A percentile compares a stretch with the other conserved stretches of the same genome.
Evolutionary conservation across 1,140 invertebrate species (phyloP).

Genomic region (Bacillus rossius): DNA sequence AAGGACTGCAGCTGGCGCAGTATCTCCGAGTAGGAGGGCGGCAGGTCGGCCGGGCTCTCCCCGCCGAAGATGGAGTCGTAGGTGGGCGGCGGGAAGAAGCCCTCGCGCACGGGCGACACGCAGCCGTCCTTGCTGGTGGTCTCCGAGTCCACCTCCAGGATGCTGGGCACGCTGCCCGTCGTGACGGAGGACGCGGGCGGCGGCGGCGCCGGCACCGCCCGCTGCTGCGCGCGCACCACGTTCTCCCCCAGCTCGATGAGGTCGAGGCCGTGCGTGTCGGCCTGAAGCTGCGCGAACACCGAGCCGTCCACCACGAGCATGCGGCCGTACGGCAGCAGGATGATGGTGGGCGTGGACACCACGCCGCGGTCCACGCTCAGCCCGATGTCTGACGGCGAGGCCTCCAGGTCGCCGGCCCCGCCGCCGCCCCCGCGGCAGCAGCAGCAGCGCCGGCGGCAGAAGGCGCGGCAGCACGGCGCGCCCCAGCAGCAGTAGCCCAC

Average conservation of each 20-base stretch:
- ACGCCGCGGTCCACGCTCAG: conserved; percentile 33
- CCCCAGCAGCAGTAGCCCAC: conserved; percentile 55
- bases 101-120: conserved; percentile 20
- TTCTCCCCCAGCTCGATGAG: conserved; percentile 48
- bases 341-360: conserved; percentile 46
- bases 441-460: conserved; percentile 45
- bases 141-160: conserved; percentile 41
- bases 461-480: conserved; percentile 46
- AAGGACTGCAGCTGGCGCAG: conserved; percentile 34
- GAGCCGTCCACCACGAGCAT: conserved; percentile 52
- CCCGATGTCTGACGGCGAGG: conserved; percentile 29
- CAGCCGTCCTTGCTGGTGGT: conserved; percentile 41
- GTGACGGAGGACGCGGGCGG: background rate
- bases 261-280: conserved; percentile 39
- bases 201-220: conserved; percentile 11
- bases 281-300: conserved; percentile 46
- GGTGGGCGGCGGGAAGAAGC: conserved; percentile 38
- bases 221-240: conserved; percentile 42
- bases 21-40: conserved; percentile 43
- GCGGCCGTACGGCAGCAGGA: conserved; percentile 50
- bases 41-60: conserved; percentile 36
- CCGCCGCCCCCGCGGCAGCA: conserved; percentile 39
- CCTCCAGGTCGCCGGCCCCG: conserved; percentile 28
- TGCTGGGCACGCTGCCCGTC: conserved; percentile 35
- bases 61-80: conserved; percentile 45